Base-by-base conservation (phyloP, 2,888 invertebrate species). In the Eupithecia inturbata region DNA sequence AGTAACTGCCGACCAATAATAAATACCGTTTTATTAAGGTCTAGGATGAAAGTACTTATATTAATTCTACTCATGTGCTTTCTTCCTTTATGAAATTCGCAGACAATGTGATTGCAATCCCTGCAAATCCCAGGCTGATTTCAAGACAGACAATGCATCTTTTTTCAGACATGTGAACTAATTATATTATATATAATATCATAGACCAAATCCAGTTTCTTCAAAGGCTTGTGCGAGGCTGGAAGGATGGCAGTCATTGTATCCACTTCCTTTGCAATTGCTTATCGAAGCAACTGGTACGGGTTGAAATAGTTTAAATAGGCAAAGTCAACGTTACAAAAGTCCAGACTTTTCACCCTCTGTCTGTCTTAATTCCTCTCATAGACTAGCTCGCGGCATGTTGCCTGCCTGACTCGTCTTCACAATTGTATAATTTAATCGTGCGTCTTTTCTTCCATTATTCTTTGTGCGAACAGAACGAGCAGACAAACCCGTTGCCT, bases 401-500 rank as follows among this genome's bases (percentile, higher is more conserved):
- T 84, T 86, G 87, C 85, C 82, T 83, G 88, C 85, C 82, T 83
- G 88, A 88, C 89, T 86, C 81, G 88, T 89, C 87, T 86, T 85
- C 82, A 86, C 86, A 85, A 89, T 87, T 86, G 87, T 87, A 87
- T 89, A 88, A 90, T 89, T 89, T 87, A 91, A 89, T 87, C 88
- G 86, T 86, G 87, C 85, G 85, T 85, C 90, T 89, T 91, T 92
- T 91, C 88, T 87, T 87, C 87, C 89, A 91, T 91, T 91, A 84
- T 88, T 79, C 89, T 86, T 93, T 93, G 90, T 92, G 72, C 69
- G 71, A 82, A 76, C 85, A 80, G 79, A 80, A 85, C 88, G 87
- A 87, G 91, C 89, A 88, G 89, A 89, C 85, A 89, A 93, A 94
- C 93, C 88, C 88, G 93, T 93, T 92, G 90, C 83, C 85, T 84